Base-by-base conservation (phyloP, 2,113 vertebrate species). In the Siphamia tubifer region DNA sequence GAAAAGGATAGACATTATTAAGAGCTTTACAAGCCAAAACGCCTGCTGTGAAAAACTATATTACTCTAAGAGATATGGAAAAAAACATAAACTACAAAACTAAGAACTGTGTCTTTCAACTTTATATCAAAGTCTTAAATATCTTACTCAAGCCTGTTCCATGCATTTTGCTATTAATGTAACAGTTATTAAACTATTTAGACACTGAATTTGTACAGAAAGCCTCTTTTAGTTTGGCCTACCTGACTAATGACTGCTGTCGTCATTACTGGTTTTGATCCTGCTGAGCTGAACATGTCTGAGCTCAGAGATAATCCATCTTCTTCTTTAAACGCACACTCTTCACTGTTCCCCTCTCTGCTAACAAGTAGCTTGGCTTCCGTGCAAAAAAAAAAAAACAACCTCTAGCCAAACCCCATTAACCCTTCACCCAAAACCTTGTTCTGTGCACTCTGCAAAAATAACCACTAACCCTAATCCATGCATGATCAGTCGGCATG, bases 401-500 rank as follows among this genome's bases (percentile, higher is more conserved):
- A 60, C 51, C 31, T 54, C 31, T 38, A 49, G 39, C 53, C 53
- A 74, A 69, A 55, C 68, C 66, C 40, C 13, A 12, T 66, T 79
- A 66, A 80, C 67, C 73, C 45, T 58, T 87, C 53, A 71, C 62
- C 78, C 67, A 61, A 75, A 81, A 54, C 45, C 75, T 42, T 30
- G 58, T 31, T 27, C 38, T n/a, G 35, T 20, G 20, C 52, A 65
- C 61, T 70, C 53, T 57, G 67, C 48, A 39, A 75, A 79, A 80
- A 84, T 77, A 72, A 79, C 49, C 51, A 43, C 66, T 74, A 69
- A 80, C 60, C 68, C 52, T 80, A 82, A 82, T 82, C 76, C 64
- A 17, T 40, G 23, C 64, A 17, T 40, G 23, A 40, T 25, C 71
- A 60, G 68, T 60, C 58, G 55, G 49, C 6, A 3, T 6, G 23